Evolutionary conservation across 2,888 invertebrate species (phyloP).

Genomic region (Volucella inanis): DNA sequence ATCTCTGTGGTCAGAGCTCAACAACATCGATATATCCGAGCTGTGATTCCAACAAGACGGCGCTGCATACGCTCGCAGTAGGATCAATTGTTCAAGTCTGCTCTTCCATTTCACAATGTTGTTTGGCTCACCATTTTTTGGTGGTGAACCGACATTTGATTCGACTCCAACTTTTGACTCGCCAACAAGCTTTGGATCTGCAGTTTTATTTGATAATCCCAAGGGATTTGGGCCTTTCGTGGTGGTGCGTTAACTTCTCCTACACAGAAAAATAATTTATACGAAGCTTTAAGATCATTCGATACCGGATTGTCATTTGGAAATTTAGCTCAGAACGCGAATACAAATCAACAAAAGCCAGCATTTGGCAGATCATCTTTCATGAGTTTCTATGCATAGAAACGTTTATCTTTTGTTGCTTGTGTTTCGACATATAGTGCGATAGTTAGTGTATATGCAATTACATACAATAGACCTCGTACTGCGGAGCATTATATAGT

Average conservation of each 20-base stretch:
- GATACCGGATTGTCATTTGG: conserved; percentile 82
- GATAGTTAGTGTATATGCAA: no score
- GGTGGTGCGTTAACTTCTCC: conserved; percentile 76
- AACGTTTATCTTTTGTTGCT: conserved; percentile 42
- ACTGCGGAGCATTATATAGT: no score
- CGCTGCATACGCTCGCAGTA: no score
- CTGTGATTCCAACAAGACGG: no score
- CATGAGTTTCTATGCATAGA: conserved; percentile 7
- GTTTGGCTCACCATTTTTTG: conserved; percentile 80
- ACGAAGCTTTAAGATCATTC: conserved; percentile 81
- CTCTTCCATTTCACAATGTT: conserved; percentile 79
- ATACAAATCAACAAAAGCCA: conserved; percentile 79
- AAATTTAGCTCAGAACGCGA: conserved; percentile 81
- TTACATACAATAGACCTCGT: no score
- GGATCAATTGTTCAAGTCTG: conserved; percentile 78
- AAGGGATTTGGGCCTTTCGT: conserved; percentile 80
- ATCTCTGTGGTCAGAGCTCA: no score
- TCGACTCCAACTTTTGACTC: conserved; percentile 80
- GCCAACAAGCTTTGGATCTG: conserved; percentile 81
- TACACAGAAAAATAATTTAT: conserved; percentile 80
- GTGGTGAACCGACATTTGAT: conserved; percentile 77
- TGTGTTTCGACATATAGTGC: conserved; percentile 35
- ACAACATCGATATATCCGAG: no score
- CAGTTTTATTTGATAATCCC: conserved; percentile 80
- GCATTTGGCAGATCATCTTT: conserved; percentile 80